Evolutionary conservation across 2,797 vertebrate species (phyloP).

Genomic region (Darevskia mixta): DNA sequence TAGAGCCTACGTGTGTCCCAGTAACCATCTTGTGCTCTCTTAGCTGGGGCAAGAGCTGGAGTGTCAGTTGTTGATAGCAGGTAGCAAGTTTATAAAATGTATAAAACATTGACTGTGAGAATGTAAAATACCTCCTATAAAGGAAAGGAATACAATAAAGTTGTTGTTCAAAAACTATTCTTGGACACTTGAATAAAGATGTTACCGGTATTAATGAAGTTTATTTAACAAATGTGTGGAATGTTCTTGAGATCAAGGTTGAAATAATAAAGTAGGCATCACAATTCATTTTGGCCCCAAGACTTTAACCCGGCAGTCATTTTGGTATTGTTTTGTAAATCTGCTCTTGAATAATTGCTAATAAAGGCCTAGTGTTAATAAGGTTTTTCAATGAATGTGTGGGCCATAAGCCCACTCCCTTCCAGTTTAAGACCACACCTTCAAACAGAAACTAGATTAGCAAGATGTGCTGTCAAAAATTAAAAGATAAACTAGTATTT

Average conservation of each 20-base stretch:
- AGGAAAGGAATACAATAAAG: background rate
- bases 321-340: background rate
- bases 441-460: conserved; percentile 18
- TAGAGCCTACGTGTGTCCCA: background rate
- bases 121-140: background rate
- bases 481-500: background rate
- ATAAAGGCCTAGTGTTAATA: background rate
- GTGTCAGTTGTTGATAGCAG: background rate
- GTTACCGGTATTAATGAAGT: background rate
- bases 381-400: background rate
- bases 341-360: background rate
- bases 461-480: background rate
- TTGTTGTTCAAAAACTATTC: background rate
- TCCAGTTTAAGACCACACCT: background rate
- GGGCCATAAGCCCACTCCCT: background rate
- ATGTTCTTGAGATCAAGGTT: background rate
- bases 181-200: conserved; percentile 1
- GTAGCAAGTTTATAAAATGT: background rate
- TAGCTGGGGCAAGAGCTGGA: background rate
- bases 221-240: background rate
- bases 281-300: background rate
- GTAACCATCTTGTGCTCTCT: background rate
- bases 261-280: background rate
- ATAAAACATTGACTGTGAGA: background rate
- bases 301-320: background rate